Evolutionary conservation across 2,888 invertebrate genomes (phyloP).

Genomic region (Steinernema carpocapsae): DNA sequence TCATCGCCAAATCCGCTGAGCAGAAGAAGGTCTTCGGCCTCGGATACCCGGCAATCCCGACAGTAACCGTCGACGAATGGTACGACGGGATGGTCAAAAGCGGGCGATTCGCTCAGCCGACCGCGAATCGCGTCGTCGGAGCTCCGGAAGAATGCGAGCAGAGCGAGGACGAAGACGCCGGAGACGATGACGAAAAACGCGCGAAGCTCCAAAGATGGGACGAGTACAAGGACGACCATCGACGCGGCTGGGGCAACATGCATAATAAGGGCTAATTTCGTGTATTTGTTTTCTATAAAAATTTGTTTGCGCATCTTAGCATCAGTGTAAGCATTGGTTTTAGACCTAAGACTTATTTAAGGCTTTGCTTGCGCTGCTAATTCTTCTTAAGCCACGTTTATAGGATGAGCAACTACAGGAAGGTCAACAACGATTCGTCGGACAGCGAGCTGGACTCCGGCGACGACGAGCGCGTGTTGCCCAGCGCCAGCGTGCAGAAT

Average conservation of each 20-base stretch:
- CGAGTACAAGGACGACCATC: conserved; percentile 66
- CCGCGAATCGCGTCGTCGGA: conserved; percentile 26
- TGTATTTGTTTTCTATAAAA: conserved; percentile 28
- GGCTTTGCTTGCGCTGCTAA: not conserved
- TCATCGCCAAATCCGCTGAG: conserved; percentile 83
- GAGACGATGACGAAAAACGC: conserved; percentile 54
- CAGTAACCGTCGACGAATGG: conserved; percentile 91
- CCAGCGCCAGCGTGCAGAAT: not conserved
- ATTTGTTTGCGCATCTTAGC: conserved; percentile 11
- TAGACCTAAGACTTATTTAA: not conserved
- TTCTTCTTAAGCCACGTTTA: not conserved
- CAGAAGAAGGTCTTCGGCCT: conserved; percentile 91
- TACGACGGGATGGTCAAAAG: conserved; percentile 84
- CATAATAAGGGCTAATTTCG: conserved; percentile 62
- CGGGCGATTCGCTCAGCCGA: conserved; percentile 71
- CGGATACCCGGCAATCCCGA: conserved; percentile 91
- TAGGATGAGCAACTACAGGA: not conserved
- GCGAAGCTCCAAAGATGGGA: conserved; percentile 55
- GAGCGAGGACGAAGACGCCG: conserved; percentile 43
- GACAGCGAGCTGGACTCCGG: conserved; percentile 37
- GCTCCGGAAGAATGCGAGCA: conserved; percentile 10
- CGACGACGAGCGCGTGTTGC: not conserved
- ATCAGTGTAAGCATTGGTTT: conserved; percentile 7
- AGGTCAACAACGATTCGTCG: conserved; percentile 31
- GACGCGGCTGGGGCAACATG: conserved; percentile 66